Conservation (phyloP, 2,888 invertebrate species). For the Drosophila paranaensis region DNA sequence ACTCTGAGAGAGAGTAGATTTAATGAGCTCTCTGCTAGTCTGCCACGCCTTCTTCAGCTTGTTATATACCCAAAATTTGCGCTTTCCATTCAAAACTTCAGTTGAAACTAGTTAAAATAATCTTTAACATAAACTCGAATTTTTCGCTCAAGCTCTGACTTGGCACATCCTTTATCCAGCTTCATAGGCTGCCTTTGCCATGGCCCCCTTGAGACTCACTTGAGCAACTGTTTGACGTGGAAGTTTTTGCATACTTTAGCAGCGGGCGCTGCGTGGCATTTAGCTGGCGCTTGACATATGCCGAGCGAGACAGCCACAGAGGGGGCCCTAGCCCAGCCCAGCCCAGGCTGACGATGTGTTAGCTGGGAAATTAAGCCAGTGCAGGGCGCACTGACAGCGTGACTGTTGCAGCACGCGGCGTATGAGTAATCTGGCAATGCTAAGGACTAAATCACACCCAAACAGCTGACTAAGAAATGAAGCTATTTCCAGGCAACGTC, state of each 20-base stretch:
- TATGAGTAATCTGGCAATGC: constrained; percentile 61
- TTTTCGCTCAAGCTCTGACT: not conserved
- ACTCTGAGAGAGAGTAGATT: too few relatives aligned
- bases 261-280: constrained; percentile 50
- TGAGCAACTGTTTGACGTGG: constrained; percentile 31
- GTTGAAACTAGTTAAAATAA: not conserved
- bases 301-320: constrained; percentile 17
- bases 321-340: not conserved
- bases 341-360: constrained; percentile 69
- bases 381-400: constrained; percentile 26
- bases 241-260: constrained; percentile 51
- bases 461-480: constrained; percentile 46
- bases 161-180: not conserved
- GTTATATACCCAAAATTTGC: not conserved
- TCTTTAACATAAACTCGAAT: constrained; percentile 3
- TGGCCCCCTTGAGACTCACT: constrained; percentile 15
- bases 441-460: constrained; percentile 33
- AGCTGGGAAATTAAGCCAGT: constrained; percentile 33
- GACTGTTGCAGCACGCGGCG: constrained; percentile 49
- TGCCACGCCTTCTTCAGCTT: not conserved
- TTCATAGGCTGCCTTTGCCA: constrained; percentile 5
- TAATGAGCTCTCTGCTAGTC: too few relatives aligned
- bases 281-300: constrained; percentile 55
- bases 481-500: constrained; percentile 53
- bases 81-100: not conserved